These are phyloP conservation scores for Lithosia quadra DNA, from an alignment of 2,888 invertebrate species.

Conservation along the genomic window DNA sequence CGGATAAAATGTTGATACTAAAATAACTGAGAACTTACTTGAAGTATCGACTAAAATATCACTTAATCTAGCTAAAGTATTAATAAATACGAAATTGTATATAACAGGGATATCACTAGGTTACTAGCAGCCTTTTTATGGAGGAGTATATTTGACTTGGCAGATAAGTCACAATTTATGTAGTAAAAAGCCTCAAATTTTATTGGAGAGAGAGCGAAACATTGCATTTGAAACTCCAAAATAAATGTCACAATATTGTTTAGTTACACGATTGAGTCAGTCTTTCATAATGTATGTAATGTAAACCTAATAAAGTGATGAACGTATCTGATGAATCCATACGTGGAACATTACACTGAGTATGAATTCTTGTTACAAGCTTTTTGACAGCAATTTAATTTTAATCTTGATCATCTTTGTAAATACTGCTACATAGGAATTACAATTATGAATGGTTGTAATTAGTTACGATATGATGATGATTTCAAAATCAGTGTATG, in stretches of 20 bases:
- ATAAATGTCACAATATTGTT: background rate
- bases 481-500: background rate
- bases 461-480: no score
- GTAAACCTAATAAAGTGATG: background rate
- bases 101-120: constrained; percentile 6
- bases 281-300: background rate
- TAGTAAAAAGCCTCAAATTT: background rate
- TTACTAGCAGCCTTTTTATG: constrained; percentile 19
- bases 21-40: constrained; percentile 10
- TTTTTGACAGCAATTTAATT: background rate
- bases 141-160: background rate
- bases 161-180: background rate
- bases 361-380: background rate
- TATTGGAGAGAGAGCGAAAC: background rate
- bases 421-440: background rate
- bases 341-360: background rate
- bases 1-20: constrained; percentile 22
- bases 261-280: background rate
- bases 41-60: constrained; percentile 11
- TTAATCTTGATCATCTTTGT: background rate
- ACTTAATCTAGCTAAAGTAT: constrained; percentile 10
- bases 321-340: no score
- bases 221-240: background rate
- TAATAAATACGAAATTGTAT: constrained; percentile 12
- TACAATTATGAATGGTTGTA: background rate